Percentiles rank a stretch among this genome's conserved stretches.
These are phyloP conservation scores for Sandelia bainsii DNA, from an alignment of 2,797 vertebrate genomes.

Conservation along the genomic window DNA sequence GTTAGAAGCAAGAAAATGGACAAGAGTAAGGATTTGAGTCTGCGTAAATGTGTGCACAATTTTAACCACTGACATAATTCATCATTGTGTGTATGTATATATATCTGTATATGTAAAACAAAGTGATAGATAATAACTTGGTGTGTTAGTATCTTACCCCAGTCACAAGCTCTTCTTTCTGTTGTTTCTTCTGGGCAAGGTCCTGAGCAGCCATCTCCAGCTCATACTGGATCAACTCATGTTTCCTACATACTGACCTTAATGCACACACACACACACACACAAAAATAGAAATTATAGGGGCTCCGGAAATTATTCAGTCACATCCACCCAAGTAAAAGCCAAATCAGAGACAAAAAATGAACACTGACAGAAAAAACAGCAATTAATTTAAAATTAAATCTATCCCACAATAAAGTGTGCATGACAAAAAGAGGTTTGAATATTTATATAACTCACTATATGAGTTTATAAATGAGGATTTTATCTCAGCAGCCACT, in stretches of 20 bases:
- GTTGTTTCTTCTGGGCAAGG: constrained; percentile 93
- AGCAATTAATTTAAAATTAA: neutral
- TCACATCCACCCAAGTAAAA: too few species aligned
- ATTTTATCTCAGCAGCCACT: too few species aligned
- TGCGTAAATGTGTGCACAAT: neutral
- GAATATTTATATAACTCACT: neutral
- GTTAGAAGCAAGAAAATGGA: too few species aligned
- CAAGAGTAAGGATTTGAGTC: neutral
- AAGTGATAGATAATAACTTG: constrained; percentile 6
- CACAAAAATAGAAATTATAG: neutral
- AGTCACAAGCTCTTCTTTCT: constrained; percentile 93
- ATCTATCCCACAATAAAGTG: neutral
- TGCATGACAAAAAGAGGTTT: neutral
- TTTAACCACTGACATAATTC: neutral
- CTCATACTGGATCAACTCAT: constrained; percentile 96
- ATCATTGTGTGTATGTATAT: neutral
- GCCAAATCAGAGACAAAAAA: too few species aligned
- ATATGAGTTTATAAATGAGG: too few species aligned
- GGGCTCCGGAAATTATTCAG: neutral
- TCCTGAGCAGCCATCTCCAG: constrained; percentile 93
- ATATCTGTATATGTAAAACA: neutral
- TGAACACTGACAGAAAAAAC: too few species aligned
- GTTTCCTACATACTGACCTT: constrained; percentile 96
- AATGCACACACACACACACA: constrained; percentile 11
- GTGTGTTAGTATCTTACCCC: constrained; percentile 84